Conservation (phyloP, 2,888 invertebrate genomes). For the Meandrusa payeni region DNA sequence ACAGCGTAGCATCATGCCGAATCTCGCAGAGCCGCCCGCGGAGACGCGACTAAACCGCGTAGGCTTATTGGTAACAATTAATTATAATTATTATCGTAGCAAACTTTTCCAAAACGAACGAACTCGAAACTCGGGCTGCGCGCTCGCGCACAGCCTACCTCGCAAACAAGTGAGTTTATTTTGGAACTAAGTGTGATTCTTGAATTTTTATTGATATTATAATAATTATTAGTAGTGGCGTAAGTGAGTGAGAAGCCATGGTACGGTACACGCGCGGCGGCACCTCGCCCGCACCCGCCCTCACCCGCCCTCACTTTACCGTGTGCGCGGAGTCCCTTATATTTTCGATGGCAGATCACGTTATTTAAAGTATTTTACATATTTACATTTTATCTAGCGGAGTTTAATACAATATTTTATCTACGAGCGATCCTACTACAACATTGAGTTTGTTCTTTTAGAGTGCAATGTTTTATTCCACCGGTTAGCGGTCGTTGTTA, state of each 20-base stretch:
- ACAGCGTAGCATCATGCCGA: constrained; percentile 27
- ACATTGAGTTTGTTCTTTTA: constrained; percentile 79
- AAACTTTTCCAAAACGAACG: constrained; percentile 82
- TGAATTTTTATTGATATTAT: constrained; percentile 82
- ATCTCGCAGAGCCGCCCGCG: constrained; percentile 60
- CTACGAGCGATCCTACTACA: constrained; percentile 80
- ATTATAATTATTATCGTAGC: constrained; percentile 80
- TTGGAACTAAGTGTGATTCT: constrained; percentile 89
- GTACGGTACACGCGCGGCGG: constrained; percentile 49
- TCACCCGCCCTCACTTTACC: constrained; percentile 52
- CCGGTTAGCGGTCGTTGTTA: constrained; percentile 78
- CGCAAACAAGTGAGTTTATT: constrained; percentile 89
- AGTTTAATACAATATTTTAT: constrained; percentile 80
- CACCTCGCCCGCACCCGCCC: constrained; percentile 31
- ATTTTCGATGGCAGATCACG: constrained; percentile 77
- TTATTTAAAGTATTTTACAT: constrained; percentile 79
- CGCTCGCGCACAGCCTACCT: constrained; percentile 83
- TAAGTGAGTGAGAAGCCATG: constrained; percentile 71
- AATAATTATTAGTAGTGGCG: constrained; percentile 79
- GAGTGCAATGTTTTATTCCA: constrained; percentile 80
- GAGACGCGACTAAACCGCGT: constrained; percentile 75
- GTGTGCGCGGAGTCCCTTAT: constrained; percentile 78
- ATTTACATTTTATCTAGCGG: constrained; percentile 80
- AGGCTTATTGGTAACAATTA: constrained; percentile 79
- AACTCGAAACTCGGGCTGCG: constrained; percentile 82